Evolutionary conservation across 1,140 invertebrate species (phyloP).

Genomic region (Plectus sambesii): DNA sequence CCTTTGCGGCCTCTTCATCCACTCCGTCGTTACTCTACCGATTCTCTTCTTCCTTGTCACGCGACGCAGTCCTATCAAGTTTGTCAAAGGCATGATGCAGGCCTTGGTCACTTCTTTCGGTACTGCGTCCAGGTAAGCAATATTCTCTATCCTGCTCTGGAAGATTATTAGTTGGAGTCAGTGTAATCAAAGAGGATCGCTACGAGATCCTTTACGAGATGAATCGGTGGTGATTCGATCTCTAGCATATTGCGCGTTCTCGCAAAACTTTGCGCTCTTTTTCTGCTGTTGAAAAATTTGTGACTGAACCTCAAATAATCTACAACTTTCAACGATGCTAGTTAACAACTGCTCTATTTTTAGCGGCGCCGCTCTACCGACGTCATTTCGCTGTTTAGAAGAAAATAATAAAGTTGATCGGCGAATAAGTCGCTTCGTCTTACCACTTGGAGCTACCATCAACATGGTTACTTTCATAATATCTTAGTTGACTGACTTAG

Average conservation of each 20-base stretch:
- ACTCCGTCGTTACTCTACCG: conserved; percentile 37
- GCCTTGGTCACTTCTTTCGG: conserved; percentile 79
- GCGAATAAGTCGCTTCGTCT: conserved; percentile 75
- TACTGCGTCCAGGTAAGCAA: conserved; percentile 69
- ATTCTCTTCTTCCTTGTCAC: conserved; percentile 63
- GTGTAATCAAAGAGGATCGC: too few relatives aligned
- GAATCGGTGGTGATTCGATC: too few relatives aligned
- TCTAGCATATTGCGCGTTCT: too few relatives aligned
- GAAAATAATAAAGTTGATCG: conserved; percentile 50
- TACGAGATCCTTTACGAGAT: too few relatives aligned
- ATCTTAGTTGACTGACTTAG: neutral
- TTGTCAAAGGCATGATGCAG: conserved; percentile 69
- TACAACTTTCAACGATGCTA: too few relatives aligned
- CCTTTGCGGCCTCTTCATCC: conserved; percentile 57
- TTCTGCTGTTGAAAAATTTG: conserved; percentile 1
- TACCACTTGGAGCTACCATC: conserved; percentile 63
- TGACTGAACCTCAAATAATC: too few relatives aligned
- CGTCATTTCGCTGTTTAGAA: conserved; percentile 66
- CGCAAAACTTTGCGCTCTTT: too few relatives aligned
- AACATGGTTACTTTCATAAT: conserved; percentile 39
- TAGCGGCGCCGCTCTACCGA: conserved; percentile 80
- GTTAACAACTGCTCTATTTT: too few relatives aligned
- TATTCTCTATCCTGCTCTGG: neutral
- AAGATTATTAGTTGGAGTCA: too few relatives aligned
- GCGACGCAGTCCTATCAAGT: conserved; percentile 64